A percentile compares a stretch with the other conserved stretches of the same genome.
These are phyloP conservation scores for Malaclemys terrapin DNA, from an alignment of 2,113 vertebrate species.

Conservation along the genomic window DNA sequence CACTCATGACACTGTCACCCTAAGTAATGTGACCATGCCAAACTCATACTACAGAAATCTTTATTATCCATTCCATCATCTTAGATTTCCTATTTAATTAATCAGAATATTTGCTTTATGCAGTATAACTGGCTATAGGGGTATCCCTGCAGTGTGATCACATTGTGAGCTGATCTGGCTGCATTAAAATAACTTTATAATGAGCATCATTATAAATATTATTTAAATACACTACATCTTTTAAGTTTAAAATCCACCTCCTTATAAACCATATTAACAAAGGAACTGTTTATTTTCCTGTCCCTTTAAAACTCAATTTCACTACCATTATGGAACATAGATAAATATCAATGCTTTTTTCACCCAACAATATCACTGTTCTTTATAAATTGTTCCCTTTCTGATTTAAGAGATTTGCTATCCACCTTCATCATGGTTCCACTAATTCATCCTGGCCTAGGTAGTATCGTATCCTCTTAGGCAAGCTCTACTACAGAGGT, in stretches of 20 bases:
- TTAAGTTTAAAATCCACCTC: not conserved
- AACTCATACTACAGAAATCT: not conserved
- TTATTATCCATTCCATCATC: not conserved
- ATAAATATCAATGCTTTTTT: not conserved
- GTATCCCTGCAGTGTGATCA: not conserved
- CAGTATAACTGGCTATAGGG: not conserved
- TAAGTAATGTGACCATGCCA: not conserved
- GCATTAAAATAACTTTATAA: not conserved
- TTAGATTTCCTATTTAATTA: not conserved
- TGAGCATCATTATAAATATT: not conserved
- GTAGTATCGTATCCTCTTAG: constrained; percentile 45
- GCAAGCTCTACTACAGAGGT: constrained; percentile 40
- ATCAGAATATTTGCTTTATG: not conserved
- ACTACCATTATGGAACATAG: not conserved
- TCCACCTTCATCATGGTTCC: not conserved
- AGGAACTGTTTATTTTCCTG: not conserved
- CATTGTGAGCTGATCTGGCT: not conserved
- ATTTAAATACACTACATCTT: not conserved
- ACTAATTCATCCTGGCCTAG: constrained; percentile 13
- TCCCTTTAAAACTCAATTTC: not conserved
- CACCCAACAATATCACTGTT: not conserved
- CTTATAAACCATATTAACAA: not conserved
- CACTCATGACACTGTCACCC: no score
- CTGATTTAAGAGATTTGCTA: constrained; percentile 40
- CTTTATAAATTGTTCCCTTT: constrained; percentile 1